Percentiles rank a stretch among this genome's conserved stretches.
Conservation (phyloP, 2,113 vertebrate genomes). For the Chionis minor region DNA sequence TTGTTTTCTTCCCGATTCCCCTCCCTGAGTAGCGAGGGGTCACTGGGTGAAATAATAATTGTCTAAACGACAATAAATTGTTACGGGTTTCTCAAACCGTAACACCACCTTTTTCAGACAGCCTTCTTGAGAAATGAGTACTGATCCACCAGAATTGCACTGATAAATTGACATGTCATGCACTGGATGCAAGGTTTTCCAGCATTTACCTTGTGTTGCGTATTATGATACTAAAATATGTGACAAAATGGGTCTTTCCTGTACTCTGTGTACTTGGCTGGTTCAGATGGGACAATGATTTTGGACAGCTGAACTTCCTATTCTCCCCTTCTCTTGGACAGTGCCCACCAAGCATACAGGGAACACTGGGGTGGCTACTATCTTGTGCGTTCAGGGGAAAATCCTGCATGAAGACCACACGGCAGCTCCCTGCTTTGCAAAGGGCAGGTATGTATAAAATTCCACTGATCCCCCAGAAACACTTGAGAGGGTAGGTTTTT, state of each 20-base stretch:
- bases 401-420: not conserved
- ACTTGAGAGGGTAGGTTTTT: not conserved
- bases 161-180: not conserved
- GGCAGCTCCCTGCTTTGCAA: not conserved
- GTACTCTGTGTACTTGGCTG: not conserved
- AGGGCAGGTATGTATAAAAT: not conserved
- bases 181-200: not conserved
- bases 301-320: not conserved
- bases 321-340: not conserved
- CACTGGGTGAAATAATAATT: too few species aligned
- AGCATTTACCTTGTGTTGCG: not conserved
- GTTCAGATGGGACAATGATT: not conserved
- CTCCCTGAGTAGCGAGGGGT: too few species aligned
- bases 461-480: not conserved
- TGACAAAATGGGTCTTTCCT: not conserved
- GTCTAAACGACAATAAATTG: too few species aligned
- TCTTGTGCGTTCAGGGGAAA: not conserved
- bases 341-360: accelerated
- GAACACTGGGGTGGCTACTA: not conserved
- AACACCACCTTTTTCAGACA: not conserved
- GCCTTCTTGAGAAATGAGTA: not conserved
- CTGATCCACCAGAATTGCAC: not conserved
- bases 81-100: too few species aligned
- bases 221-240: not conserved
- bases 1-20: too few species aligned